Conservation (phyloP, 2,113 vertebrate genomes). For the Phoxinus phoxinus region DNA sequence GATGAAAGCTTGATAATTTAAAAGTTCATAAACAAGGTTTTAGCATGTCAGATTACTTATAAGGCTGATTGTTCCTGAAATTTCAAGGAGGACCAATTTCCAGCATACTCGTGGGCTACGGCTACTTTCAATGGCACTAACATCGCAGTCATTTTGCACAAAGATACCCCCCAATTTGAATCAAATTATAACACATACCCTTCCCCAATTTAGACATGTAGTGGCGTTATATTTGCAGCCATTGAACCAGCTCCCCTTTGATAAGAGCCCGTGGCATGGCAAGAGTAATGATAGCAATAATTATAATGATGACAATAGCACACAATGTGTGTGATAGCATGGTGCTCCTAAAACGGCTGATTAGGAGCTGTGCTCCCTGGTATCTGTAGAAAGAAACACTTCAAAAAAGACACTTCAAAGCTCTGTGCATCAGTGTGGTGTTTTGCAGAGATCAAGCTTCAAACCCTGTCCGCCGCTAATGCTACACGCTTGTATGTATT, state of each 20-base stretch:
- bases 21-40: constrained; percentile 7
- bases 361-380: background rate
- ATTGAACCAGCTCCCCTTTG: constrained; percentile 1
- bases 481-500: background rate
- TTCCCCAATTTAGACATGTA: background rate
- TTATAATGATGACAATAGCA: constrained; percentile 23
- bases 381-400: background rate
- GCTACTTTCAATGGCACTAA: background rate
- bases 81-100: background rate
- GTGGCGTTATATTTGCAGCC: background rate
- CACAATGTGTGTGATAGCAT: constrained; percentile 17
- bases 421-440: background rate
- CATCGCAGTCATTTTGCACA: background rate
- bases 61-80: background rate
- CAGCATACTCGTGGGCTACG: background rate
- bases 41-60: background rate
- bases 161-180: background rate
- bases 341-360: background rate
- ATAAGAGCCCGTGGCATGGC: background rate
- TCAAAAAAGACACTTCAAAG: background rate
- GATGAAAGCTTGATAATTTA: background rate
- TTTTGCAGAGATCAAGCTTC: background rate
- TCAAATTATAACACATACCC: background rate
- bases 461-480: background rate
- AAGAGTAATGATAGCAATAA: constrained; percentile 13